Evolutionary conservation across 2,113 vertebrate species (phyloP), one percentile per base, ranked within the genome.

Genomic region (Leptobrachium leishanense): DNA sequence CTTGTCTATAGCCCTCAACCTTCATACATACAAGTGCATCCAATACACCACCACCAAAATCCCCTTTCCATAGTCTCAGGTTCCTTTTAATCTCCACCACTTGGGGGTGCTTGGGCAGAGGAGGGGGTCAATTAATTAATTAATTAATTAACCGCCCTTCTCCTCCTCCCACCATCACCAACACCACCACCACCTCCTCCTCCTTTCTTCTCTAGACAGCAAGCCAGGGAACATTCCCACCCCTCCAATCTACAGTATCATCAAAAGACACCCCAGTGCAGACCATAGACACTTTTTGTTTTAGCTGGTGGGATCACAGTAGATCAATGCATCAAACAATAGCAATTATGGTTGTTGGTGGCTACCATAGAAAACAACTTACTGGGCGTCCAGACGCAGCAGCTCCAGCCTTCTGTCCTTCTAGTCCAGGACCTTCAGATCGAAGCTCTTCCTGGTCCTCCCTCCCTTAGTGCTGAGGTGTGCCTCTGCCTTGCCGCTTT

Each of bases 311-410:
- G 72, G 63, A 82, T 78, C 77, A 63, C 72, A 79, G 57, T 73
- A 73, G 43, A 74, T n/a, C 62, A 80, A 68, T 77, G 83, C 74
- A 55, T 76, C 57, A 82, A 50, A 75, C 88, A 88, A 62, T 90
- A 86, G 90, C 90, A 89, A 81, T 81, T 72, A 88, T 85, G 31
- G 62, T 88, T 88, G 88, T 88, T 88, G 88, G 87, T 80, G 63
- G 82, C 86, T 86, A 86, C 84, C 90, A 90, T 86, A 87, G 88
- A 75, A 89, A 75, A 89, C 84, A 92, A 94, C 91, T 93, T 93
- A 93, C 92, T 87, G 89, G 88, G 88, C 85, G 90, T 91, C 90
- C 90, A 89, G 90, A 84, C 71, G 85, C 75, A 87, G 90, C 89
- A 87, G 90, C 83, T 88, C 86, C 88, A 87, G 87, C 83, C 88